Evolutionary conservation across 1,140 invertebrate genomes (phyloP).

Genomic region (Samia ricini): DNA sequence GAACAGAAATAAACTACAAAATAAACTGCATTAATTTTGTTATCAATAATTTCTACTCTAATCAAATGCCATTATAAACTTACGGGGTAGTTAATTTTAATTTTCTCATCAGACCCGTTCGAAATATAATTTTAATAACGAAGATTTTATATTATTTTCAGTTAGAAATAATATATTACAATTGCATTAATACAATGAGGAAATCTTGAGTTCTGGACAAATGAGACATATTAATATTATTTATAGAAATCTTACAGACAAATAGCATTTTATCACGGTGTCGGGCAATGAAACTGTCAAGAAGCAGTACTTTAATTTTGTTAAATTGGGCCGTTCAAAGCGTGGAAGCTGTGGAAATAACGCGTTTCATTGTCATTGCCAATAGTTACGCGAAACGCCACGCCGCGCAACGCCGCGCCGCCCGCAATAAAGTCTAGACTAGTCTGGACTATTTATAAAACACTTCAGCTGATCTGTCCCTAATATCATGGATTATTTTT

Average conservation of each 20-base stretch:
- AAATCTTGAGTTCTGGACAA: background rate
- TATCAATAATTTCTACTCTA: too few relatives aligned
- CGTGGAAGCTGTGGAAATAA: slow-evolving; percentile 7
- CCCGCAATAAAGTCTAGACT: slow-evolving; percentile 19
- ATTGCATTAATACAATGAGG: background rate
- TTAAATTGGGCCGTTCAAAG: slow-evolving; percentile 3
- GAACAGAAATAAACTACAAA: background rate
- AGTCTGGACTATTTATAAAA: slow-evolving; percentile 17
- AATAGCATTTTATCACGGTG: slow-evolving; percentile 6
- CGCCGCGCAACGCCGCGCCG: slow-evolving; percentile 9
- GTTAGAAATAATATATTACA: background rate
- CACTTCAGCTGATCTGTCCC: slow-evolving; percentile 15
- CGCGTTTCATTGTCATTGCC: slow-evolving; percentile 26
- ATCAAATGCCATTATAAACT: too few relatives aligned
- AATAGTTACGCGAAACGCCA: slow-evolving; percentile 10
- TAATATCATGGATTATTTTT: background rate
- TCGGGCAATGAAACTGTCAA: slow-evolving; percentile 17
- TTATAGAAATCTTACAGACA: slow-evolving; percentile 6
- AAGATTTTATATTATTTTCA: too few relatives aligned
- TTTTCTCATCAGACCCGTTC: too few relatives aligned
- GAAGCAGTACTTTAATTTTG: slow-evolving; percentile 12
- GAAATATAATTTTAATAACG: too few relatives aligned
- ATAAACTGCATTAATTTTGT: too few relatives aligned
- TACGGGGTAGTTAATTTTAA: too few relatives aligned
- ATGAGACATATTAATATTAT: background rate